Evolutionary conservation across 2,113 vertebrate species (phyloP).

Genomic region (Callaeas wilsoni): DNA sequence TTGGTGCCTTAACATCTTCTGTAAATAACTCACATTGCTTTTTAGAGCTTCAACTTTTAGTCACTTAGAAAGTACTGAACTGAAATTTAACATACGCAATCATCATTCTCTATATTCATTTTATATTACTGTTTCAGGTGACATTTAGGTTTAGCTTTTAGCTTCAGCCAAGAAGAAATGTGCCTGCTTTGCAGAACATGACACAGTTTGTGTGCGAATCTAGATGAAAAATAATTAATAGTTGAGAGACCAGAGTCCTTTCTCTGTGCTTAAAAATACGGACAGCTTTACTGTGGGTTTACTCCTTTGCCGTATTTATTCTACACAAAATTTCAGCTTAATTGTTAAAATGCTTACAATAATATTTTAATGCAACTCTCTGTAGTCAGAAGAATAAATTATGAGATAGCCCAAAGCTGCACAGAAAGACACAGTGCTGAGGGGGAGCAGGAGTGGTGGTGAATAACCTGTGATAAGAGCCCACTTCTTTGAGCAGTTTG

Average conservation of each 20-base stretch:
- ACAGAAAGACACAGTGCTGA: background rate
- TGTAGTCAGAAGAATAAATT: conserved; percentile 38
- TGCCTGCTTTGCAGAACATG: background rate
- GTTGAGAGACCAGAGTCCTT: background rate
- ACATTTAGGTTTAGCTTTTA: conserved; percentile 11
- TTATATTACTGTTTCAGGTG: background rate
- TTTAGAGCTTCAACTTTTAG: conserved; percentile 4
- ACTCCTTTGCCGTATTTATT: background rate
- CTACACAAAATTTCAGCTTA: conserved; percentile 17
- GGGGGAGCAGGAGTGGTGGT: background rate
- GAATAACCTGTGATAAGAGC: conserved; percentile 60
- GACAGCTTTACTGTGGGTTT: conserved; percentile 14
- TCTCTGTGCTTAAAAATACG: conserved; percentile 16
- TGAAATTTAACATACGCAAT: background rate
- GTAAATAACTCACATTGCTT: background rate
- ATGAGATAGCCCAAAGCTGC: conserved; percentile 20
- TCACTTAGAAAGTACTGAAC: background rate
- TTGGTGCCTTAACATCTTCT: background rate
- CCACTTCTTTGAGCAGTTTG: conserved; percentile 18
- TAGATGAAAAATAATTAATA: conserved; percentile 5
- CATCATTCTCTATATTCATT: background rate
- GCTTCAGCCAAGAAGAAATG: background rate
- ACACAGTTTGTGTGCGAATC: background rate
- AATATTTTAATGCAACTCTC: conserved; percentile 61
- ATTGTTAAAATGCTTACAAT: conserved; percentile 45